Evolutionary conservation across 2,113 vertebrate species (phyloP).

Genomic region (Aythya baeri): DNA sequence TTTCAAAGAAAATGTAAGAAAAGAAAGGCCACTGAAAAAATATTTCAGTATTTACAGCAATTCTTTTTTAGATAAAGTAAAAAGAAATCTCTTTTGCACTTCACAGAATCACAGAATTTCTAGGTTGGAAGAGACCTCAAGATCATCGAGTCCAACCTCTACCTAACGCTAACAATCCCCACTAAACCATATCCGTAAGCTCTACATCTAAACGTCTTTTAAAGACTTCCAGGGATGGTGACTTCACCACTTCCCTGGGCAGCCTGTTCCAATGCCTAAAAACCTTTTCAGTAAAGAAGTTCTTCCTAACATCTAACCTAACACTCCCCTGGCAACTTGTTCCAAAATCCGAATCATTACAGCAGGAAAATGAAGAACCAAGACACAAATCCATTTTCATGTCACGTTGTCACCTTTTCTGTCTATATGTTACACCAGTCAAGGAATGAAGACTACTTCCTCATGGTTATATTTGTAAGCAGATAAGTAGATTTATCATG

Average conservation of each 20-base stretch:
- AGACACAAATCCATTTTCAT: slow-evolving; percentile 17
- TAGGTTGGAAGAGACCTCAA: no score
- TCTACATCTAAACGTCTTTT: no score
- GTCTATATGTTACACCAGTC: not conserved
- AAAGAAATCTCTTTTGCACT: not conserved
- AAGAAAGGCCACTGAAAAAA: slow-evolving; percentile 5
- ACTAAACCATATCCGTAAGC: no score
- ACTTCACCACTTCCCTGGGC: no score
- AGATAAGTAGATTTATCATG: slow-evolving; percentile 61
- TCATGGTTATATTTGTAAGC: slow-evolving; percentile 39
- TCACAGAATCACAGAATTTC: no score
- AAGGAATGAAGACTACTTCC: slow-evolving; percentile 35
- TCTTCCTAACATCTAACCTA: no score
- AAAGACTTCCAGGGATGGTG: no score
- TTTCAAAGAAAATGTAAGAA: slow-evolving; percentile 4
- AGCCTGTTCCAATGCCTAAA: no score
- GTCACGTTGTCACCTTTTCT: slow-evolving; percentile 1
- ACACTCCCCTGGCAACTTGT: not conserved
- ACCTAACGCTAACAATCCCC: no score
- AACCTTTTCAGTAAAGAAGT: no score
- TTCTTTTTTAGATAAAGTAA: not conserved
- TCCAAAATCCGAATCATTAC: slow-evolving; percentile 22
- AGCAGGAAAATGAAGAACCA: slow-evolving; percentile 33
- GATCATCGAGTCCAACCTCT: no score
- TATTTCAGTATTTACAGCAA: slow-evolving; percentile 24